Evolutionary conservation across 2,888 invertebrate genomes (phyloP).

Genomic region (Lasioglossum lativentre): DNA sequence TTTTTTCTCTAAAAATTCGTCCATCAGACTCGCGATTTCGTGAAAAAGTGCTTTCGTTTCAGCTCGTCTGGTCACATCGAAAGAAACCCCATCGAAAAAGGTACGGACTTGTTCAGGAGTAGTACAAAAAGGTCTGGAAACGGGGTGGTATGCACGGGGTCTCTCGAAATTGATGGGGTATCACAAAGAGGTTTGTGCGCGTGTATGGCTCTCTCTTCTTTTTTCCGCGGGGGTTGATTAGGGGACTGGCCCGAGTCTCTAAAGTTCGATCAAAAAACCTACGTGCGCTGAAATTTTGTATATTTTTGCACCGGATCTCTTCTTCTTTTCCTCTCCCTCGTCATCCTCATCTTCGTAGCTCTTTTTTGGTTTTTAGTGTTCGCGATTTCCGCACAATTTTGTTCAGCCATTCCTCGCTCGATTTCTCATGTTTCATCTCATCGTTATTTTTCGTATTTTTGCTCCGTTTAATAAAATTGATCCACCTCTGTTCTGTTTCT

Average conservation of each 20-base stretch:
- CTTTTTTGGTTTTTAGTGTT: background rate
- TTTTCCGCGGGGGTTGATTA: conserved; percentile 33
- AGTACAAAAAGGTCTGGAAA: conserved; percentile 21
- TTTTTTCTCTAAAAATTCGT: background rate
- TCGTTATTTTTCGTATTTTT: background rate
- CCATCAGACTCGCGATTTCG: background rate
- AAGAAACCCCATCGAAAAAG: conserved; percentile 75
- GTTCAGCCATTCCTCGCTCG: conserved; percentile 31
- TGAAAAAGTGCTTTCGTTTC: conserved; percentile 49
- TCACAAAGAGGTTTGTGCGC: conserved; percentile 38
- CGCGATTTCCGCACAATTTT: background rate
- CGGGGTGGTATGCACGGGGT: conserved; percentile 1
- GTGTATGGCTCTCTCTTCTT: background rate
- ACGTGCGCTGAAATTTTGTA: conserved; percentile 44
- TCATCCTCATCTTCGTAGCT: conserved; percentile 74
- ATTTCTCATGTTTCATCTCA: background rate
- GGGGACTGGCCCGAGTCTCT: conserved; percentile 58
- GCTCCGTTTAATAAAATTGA: conserved; percentile 29
- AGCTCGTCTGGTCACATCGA: conserved; percentile 66
- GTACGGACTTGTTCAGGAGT: conserved; percentile 57
- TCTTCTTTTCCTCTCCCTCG: conserved; percentile 68
- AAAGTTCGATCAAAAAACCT: conserved; percentile 67
- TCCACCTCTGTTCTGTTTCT: conserved; percentile 71
- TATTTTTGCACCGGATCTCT: conserved; percentile 38
- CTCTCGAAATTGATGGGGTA: conserved; percentile 42